Conservation (phyloP, 2,797 vertebrate species). For the Etheostoma nigrum region DNA sequence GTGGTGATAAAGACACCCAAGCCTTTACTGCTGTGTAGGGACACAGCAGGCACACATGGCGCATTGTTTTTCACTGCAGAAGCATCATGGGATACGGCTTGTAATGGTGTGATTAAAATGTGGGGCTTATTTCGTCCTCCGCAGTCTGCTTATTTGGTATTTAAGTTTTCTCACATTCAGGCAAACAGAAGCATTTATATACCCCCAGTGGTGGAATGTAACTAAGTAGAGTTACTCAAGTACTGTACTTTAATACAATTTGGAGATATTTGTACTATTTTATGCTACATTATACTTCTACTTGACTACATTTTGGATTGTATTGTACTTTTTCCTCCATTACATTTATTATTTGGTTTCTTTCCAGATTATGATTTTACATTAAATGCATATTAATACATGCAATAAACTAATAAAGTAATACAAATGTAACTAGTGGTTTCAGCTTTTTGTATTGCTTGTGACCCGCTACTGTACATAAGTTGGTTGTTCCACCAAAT, state of each 20-base stretch:
- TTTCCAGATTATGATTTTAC: not conserved
- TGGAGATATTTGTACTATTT: not conserved
- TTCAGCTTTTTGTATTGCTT: not conserved
- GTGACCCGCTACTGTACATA: not conserved
- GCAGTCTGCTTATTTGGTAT: constrained; percentile 14
- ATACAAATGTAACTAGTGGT: not conserved
- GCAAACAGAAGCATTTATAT: not conserved
- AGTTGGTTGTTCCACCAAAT: accelerated
- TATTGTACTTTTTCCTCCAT: not conserved
- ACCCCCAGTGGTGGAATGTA: not conserved
- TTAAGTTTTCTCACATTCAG: not conserved
- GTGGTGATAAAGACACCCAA: constrained; percentile 51
- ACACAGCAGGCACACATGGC: constrained; percentile 56
- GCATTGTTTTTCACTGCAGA: constrained; percentile 42
- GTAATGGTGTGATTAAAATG: constrained; percentile 30
- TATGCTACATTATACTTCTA: not conserved
- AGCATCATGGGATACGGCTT: constrained; percentile 27
- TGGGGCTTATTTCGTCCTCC: constrained; percentile 24
- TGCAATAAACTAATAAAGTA: not conserved
- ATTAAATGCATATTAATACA: not conserved
- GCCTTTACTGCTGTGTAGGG: constrained; percentile 30
- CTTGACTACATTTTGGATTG: not conserved
- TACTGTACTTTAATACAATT: not conserved
- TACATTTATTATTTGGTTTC: not conserved
- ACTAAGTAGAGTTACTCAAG: not conserved